These are phyloP conservation scores for Halisarca cf. caerulea DNA, from an alignment of 37 sponge, comb jelly and placozoan species.

Conservation along the genomic window DNA sequence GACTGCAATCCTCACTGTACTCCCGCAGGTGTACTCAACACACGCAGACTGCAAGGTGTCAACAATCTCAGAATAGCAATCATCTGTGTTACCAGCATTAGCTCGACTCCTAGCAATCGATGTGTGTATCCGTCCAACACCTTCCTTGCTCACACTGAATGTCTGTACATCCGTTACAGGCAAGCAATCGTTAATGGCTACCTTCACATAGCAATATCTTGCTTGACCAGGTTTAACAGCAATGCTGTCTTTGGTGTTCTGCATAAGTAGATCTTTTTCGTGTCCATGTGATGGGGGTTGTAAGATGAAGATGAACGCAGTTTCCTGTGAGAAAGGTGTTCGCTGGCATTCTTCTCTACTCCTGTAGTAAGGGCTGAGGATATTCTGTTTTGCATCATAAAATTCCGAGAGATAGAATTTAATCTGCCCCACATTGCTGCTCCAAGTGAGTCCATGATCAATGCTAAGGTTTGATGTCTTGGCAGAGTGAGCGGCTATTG, in stretches of 20 bases:
- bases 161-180: constrained; percentile 11
- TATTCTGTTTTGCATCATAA: no score
- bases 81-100: not conserved
- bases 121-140: not conserved
- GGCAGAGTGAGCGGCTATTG: constrained; percentile 4
- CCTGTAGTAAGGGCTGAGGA: constrained; percentile 6
- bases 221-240: not conserved
- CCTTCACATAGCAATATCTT: constrained; percentile 3
- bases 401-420: constrained; percentile 5
- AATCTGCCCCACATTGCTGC: not conserved
- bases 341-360: not conserved
- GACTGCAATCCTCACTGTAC: constrained; percentile 6
- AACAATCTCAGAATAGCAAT: constrained; percentile 10
- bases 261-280: not conserved
- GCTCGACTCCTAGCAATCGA: not conserved
- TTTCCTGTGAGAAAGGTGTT: not conserved
- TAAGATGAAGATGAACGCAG: constrained; percentile 12
- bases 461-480: constrained; percentile 15
- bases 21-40: constrained; percentile 2
- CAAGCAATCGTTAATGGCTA: constrained; percentile 18
- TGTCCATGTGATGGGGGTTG: not conserved
- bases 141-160: not conserved
- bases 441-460: not conserved
- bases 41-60: not conserved
- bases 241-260: not conserved